Percentiles rank a stretch among this genome's conserved stretches.
Evolutionary conservation across 2,113 vertebrate species (phyloP).

Genomic region (Cryptomyrus ogoouensis): DNA sequence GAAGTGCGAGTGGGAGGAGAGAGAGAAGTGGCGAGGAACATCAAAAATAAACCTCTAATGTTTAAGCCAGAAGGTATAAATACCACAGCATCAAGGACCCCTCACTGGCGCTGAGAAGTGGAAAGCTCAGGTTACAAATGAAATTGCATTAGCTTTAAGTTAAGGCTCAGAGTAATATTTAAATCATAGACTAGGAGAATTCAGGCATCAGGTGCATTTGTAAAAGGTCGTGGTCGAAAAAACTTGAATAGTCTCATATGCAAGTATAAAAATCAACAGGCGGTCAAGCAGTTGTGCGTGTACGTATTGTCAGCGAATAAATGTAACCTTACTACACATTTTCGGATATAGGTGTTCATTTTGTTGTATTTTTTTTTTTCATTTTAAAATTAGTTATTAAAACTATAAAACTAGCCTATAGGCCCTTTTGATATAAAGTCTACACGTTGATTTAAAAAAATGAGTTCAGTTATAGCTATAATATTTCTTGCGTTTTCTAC

Average conservation of each 20-base stretch:
- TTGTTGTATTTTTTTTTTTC: not conserved
- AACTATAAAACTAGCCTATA: not conserved
- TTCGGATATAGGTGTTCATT: not conserved
- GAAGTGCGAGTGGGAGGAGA: conserved; percentile 60
- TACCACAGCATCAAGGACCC: conserved; percentile 55
- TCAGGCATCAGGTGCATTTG: not conserved
- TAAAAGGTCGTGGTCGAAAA: not conserved
- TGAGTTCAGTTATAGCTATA: conserved; percentile 28
- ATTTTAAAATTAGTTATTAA: not conserved
- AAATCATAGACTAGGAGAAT: not conserved
- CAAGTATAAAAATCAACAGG: not conserved
- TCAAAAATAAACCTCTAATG: conserved; percentile 80
- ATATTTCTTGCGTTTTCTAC: conserved; percentile 29
- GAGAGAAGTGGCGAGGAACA: conserved; percentile 57
- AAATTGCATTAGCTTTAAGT: not conserved
- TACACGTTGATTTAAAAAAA: not conserved
- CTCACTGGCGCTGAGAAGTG: conserved; percentile 45
- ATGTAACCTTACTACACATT: not conserved
- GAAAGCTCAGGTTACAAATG: conserved; percentile 18
- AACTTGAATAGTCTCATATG: not conserved
- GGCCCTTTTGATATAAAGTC: not conserved
- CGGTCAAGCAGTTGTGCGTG: not conserved
- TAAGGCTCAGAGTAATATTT: conserved; percentile 21
- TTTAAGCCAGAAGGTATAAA: conserved; percentile 77
- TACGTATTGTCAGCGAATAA: not conserved